Evolutionary conservation across 1,140 invertebrate species (phyloP).

Genomic region (Rhopalosiphum padi): DNA sequence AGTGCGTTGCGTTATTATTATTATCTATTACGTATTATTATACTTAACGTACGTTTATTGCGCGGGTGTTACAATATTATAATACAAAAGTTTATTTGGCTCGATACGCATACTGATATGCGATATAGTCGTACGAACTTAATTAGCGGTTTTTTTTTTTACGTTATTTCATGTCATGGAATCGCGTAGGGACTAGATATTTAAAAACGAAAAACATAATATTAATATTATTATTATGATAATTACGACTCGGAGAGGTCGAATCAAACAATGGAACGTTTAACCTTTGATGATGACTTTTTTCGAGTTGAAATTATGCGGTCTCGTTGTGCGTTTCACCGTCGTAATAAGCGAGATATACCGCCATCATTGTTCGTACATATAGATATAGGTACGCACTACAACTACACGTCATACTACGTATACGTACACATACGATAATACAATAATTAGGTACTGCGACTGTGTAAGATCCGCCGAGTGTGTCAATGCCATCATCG

Average conservation of each 20-base stretch:
- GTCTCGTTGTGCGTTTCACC: neutral
- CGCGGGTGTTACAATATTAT: neutral
- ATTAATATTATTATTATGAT: neutral
- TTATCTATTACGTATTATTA: neutral
- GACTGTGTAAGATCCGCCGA: neutral
- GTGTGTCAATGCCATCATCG: neutral
- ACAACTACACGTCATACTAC: neutral
- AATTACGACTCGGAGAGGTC: neutral
- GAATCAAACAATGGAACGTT: neutral
- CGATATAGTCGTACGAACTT: neutral
- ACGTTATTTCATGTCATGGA: neutral
- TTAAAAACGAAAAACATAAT: neutral
- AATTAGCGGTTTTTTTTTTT: neutral
- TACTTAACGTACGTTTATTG: neutral
- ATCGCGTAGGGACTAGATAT: neutral
- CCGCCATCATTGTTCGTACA: neutral
- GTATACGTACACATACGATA: neutral
- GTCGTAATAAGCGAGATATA: neutral
- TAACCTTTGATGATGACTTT: constrained; percentile 30
- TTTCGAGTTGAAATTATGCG: neutral
- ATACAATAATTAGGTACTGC: neutral
- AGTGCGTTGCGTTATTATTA: neutral
- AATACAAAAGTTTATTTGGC: neutral
- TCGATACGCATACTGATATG: neutral
- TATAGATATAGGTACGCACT: neutral